Conservation (phyloP, 2,113 vertebrate genomes). For the Pseudonaja textilis region DNA sequence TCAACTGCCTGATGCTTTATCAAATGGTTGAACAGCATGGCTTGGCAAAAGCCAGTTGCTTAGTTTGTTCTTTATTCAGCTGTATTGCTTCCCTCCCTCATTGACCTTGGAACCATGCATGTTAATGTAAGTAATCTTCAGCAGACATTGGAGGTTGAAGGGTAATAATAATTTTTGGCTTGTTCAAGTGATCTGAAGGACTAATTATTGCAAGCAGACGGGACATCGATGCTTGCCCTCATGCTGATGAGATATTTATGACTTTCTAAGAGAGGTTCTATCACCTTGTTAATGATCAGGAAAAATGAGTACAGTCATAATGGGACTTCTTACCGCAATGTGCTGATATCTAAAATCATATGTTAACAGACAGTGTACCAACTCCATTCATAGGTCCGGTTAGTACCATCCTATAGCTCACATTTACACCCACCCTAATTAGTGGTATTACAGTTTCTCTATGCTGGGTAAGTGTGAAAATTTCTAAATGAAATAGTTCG, state of each 20-base stretch:
- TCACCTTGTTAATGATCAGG: conserved; percentile 6
- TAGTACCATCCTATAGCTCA: background rate
- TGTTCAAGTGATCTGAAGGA: conserved; percentile 16
- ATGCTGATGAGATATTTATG: conserved; percentile 23
- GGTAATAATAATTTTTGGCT: background rate
- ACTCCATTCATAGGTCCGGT: background rate
- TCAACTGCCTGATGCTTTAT: conserved; percentile 36
- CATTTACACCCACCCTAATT: background rate
- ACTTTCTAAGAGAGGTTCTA: background rate
- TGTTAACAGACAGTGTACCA: background rate
- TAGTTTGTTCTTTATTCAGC: background rate
- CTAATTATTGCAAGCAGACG: conserved; percentile 21
- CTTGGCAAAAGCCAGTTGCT: conserved; percentile 17
- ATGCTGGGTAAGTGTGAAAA: background rate
- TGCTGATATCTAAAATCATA: accelerated
- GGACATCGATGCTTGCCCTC: background rate
- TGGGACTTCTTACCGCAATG: background rate
- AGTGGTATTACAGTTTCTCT: background rate
- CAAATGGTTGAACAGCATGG: background rate
- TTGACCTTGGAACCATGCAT: background rate
- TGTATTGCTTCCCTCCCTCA: background rate
- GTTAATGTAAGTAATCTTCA: conserved; percentile 29
- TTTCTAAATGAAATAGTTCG: background rate
- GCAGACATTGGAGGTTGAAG: conserved; percentile 18
- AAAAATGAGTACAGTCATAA: conserved; percentile 4